These are phyloP conservation scores for Beris chalybata DNA, from an alignment of 2,888 invertebrate species.

Conservation along the genomic window DNA sequence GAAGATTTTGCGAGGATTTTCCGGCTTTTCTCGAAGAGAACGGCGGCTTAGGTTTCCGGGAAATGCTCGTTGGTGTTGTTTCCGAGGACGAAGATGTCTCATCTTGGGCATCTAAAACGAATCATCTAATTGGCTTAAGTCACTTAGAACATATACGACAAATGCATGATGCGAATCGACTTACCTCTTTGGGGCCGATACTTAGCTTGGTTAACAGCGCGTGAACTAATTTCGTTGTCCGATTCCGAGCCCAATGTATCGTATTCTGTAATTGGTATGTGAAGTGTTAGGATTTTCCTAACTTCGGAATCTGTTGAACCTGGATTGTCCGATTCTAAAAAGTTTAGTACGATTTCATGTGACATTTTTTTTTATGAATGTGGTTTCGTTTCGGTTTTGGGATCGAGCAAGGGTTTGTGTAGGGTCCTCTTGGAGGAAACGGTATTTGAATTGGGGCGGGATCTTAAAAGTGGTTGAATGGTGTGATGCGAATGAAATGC, in stretches of 20 bases:
- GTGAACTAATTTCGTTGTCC: conserved; percentile 77
- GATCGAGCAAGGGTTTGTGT: not conserved
- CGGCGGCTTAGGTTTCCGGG: conserved; percentile 72
- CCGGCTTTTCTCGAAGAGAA: conserved; percentile 69
- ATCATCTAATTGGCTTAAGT: conserved; percentile 35
- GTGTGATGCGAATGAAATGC: conserved; percentile 29
- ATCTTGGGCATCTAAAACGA: conserved; percentile 65
- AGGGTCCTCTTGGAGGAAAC: conserved; percentile 7
- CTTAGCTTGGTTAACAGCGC: conserved; percentile 59
- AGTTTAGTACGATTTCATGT: conserved; percentile 57
- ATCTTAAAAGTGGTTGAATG: conserved; percentile 5
- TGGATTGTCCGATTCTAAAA: conserved; percentile 88
- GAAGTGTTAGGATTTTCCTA: conserved; percentile 89
- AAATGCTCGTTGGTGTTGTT: conserved; percentile 69
- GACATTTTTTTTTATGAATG: conserved; percentile 41
- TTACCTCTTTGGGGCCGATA: conserved; percentile 56
- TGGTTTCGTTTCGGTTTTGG: conserved; percentile 28
- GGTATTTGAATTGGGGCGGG: conserved; percentile 21
- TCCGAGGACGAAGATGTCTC: conserved; percentile 80
- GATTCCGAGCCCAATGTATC: conserved; percentile 80
- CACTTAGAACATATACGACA: conserved; percentile 12
- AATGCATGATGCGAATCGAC: conserved; percentile 23
- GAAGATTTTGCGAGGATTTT: conserved; percentile 59
- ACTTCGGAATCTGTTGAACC: conserved; percentile 94
- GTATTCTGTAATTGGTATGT: conserved; percentile 92